A percentile compares a stretch with the other conserved stretches of the same genome.
Conservation (phyloP, 1,140 invertebrate species). For the Leptonema lineaticorne region DNA sequence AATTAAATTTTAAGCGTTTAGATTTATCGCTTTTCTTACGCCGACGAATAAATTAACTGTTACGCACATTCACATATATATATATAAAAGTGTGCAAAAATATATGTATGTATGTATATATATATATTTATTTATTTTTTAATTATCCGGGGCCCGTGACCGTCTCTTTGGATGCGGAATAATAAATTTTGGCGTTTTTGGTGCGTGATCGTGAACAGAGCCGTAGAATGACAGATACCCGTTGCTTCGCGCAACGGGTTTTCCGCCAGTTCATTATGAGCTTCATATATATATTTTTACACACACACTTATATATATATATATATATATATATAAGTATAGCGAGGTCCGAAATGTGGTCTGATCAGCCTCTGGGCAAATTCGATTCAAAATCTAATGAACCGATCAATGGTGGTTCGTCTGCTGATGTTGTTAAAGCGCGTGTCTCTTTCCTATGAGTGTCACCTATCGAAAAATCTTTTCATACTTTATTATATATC, state of each 20-base stretch:
- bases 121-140: background rate
- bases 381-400: slow-evolving; percentile 17
- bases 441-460: too few species aligned
- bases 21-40: too few species aligned
- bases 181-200: slow-evolving; percentile 2
- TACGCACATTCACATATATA: too few species aligned
- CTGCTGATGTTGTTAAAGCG: too few species aligned
- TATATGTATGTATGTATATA: background rate
- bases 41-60: too few species aligned
- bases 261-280: slow-evolving; percentile 1
- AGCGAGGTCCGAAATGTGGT: background rate
- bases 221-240: slow-evolving; percentile 2
- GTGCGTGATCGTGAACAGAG: slow-evolving; percentile 1
- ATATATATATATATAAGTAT: too few species aligned
- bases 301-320: too few species aligned
- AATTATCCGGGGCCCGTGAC: background rate
- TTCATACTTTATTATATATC: too few species aligned
- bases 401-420: too few species aligned
- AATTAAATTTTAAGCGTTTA: too few species aligned
- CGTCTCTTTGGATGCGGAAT: background rate
- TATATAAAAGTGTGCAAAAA: too few species aligned
- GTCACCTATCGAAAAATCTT: too few species aligned
- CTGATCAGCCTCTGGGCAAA: background rate
- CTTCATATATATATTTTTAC: background rate
- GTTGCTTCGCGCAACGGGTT: slow-evolving; percentile 5